Base-by-base conservation (phyloP, 2,797 vertebrate genomes). In the Enteromius unitaeniatus region DNA sequence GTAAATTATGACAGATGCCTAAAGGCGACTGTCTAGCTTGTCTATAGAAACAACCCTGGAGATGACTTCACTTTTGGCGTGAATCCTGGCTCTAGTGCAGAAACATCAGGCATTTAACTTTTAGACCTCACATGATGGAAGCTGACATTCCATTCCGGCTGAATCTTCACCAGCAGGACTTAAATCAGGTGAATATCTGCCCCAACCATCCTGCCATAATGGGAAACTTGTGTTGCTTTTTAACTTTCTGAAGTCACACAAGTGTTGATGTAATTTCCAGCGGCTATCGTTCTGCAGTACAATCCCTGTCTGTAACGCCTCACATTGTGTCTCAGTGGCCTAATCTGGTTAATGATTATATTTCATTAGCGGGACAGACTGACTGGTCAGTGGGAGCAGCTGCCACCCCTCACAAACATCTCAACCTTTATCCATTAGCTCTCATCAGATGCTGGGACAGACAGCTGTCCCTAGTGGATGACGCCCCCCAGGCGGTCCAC, bases 301-400 rank as follows among this genome's bases (percentile, higher is more conserved):
- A 37, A 60, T 19, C 23, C 31, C 19, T 11, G 34, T 58, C 34
- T 58, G 34, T 55, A 60, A 65, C 3, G 14, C 42, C 21, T 53
- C 37, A 73, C 62, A 28, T 17, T 51, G 40, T 31, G 64, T 67
- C 51, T 74, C 67, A 60, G 26, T 58, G 42, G 23, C 73, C 68
- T 76, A 75, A 86, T 79, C 69, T 58, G n/a, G 74, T 82, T 84
- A 82, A 82, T 82, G 75, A 79, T 78, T 60, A 70, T 17, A 31
- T 74, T 64, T 73, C 31, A 62, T 79, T 65, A 79, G 72, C 55
- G 14, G 78, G 73, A 64, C 42, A 62, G 58, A 26, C 40, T 64
- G 80, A 64, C 21, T 26, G 80, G 70, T 64, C 69, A 34, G 40
- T 34, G 55, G 40, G 13, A 49, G 26, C 79, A 81, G 26, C 53